Conservation (phyloP, 2,113 vertebrate genomes). For the Nansenia antarctica region DNA sequence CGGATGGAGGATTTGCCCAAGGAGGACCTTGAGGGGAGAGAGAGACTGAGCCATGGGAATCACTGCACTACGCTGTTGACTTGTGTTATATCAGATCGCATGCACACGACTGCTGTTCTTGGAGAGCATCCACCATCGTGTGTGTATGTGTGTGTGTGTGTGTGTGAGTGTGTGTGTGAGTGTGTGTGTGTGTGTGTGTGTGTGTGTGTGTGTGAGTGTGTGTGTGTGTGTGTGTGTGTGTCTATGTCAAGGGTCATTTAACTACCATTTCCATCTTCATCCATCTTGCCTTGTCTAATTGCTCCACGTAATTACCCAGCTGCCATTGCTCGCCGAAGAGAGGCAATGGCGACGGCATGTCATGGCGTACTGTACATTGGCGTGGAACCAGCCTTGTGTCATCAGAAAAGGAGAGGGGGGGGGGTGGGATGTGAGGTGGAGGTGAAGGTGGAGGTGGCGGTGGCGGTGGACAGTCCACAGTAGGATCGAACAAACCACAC, state of each 20-base stretch:
- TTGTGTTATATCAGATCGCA: not conserved
- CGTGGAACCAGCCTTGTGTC: conserved; percentile 16
- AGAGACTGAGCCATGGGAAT: conserved; percentile 16
- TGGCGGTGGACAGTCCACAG: conserved; percentile 18
- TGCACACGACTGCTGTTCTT: not conserved
- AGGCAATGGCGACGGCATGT: not conserved
- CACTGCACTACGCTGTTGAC: conserved; percentile 51
- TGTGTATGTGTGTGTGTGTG: not conserved
- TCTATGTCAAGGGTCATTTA: too few species aligned
- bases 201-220: not conserved
- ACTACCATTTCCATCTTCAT: not conserved
- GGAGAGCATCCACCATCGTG: not conserved
- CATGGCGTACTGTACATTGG: conserved; percentile 1
- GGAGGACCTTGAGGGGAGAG: conserved; percentile 28
- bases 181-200: not conserved
- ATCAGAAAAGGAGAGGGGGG: not conserved
- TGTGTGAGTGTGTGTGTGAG: not conserved
- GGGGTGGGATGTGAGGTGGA: too few species aligned
- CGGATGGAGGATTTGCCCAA: conserved; percentile 10
- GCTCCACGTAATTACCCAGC: not conserved
- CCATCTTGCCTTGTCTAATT: not conserved
- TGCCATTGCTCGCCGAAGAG: not conserved
- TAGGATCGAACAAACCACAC: conserved; percentile 33
- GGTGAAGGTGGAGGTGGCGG: not conserved
- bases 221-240: not conserved